phyloP scores from a whole-genome alignment of 2,888 invertebrate genomes.

The Yponomeuta evonymella region DNA sequence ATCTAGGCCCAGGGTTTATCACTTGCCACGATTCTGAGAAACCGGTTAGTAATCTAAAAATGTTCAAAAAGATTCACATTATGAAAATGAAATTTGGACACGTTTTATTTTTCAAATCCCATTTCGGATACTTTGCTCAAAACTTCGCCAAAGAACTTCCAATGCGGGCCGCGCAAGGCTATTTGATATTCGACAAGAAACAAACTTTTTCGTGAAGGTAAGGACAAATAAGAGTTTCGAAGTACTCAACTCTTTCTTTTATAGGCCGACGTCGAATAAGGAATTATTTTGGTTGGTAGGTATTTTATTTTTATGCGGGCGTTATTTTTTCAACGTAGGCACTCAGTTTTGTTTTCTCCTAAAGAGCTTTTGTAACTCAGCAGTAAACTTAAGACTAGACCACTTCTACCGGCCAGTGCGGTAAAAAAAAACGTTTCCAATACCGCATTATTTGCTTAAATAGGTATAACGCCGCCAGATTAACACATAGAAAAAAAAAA shows the following conservation, averaged over 20 bases:
- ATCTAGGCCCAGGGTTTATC: too few species aligned
- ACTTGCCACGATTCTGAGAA: too few species aligned
- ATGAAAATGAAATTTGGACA: background rate
- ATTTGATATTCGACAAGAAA: slow-evolving; percentile 25
- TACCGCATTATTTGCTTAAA: too few species aligned
- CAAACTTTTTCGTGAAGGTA: slow-evolving; percentile 14
- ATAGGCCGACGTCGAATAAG: background rate
- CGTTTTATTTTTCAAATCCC: slow-evolving; percentile 26
- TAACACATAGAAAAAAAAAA: too few species aligned
- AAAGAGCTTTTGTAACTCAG: too few species aligned
- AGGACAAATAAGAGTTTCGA: slow-evolving; percentile 12
- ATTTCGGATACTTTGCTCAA: slow-evolving; percentile 36
- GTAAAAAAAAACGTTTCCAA: too few species aligned
- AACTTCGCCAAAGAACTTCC: slow-evolving; percentile 27
- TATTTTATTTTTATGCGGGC: slow-evolving; percentile 10
- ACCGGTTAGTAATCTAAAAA: too few species aligned
- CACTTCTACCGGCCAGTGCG: too few species aligned
- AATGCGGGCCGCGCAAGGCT: slow-evolving; percentile 57
- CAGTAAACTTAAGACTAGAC: too few species aligned
- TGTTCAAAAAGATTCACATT: background rate
- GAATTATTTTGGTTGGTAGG: background rate
- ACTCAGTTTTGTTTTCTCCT: too few species aligned
- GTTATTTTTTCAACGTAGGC: background rate
- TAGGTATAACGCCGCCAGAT: too few species aligned
- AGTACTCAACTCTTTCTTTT: background rate